Base-by-base conservation (phyloP, 2,113 vertebrate species). In the Paralichthys olivaceus region DNA sequence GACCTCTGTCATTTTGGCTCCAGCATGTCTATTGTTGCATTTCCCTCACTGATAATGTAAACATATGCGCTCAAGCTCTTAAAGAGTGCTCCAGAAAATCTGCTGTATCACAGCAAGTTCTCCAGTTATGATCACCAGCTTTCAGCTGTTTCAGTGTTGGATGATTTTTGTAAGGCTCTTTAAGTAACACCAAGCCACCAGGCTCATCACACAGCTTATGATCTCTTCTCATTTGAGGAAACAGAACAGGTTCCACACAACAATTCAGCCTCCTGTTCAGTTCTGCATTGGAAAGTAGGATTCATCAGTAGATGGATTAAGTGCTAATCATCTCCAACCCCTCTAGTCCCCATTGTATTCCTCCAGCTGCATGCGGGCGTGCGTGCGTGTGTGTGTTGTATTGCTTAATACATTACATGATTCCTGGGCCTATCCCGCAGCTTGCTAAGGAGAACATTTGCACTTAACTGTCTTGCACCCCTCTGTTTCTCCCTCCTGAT, bases 291-390 rank as follows among this genome's bases (percentile, higher is more conserved):
- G 20, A 8, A 53, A 69, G 26, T 11, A 64, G 40, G 28, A 47
- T 64, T 12, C 23, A 55, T 76, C 37, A 63, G 54, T 34, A 34
- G n/a, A 51, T n/a, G 26, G 13, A 47, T 65, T 6, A 40, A 63
- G 28, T 28, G 26, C 59, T 32, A 57, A 63, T 77, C 28, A 49
- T 54, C 26, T 63, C 17, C 23, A 43, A 32, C 25, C 20, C 7
- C 9, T 37, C 19, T 32, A 60, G 22, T 51, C 25, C 57, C 51
- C 51, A 25, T n/a, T 23, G 15, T 59, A 34, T 34, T 8, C 32
- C 32, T 34, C 32, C 29, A 13, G 12, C 29, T 25, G n/a, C n/a
- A n/a, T n/a, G n/a, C n/a, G n/a, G n/a, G n/a, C n/a, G n/a, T n/a
- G n/a, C n/a, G 32, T 34, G 32, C 9, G 32, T 34, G 4, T 9